Evolutionary conservation across 2,888 invertebrate species (phyloP).

Genomic region (Nephrocerus scutellatus): DNA sequence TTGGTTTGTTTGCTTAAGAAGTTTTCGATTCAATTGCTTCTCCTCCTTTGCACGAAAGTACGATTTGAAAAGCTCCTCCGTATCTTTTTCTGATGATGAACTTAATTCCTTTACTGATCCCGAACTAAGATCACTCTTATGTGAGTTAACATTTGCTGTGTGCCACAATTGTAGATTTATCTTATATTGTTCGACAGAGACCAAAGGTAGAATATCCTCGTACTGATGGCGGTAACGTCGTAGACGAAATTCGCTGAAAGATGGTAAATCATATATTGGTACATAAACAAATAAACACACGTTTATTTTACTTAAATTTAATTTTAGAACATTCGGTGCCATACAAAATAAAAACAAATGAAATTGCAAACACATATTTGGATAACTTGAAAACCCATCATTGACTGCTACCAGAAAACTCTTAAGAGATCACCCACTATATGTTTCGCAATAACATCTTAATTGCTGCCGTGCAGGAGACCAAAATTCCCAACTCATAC

Average conservation of each 20-base stretch:
- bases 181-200: conserved; percentile 32
- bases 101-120: conserved; percentile 21
- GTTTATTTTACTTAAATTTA: too few relatives aligned
- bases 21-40: too few relatives aligned
- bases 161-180: conserved; percentile 35
- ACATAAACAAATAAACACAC: too few relatives aligned
- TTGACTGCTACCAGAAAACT: too few relatives aligned
- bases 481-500: too few relatives aligned
- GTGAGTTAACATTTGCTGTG: conserved; percentile 12
- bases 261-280: conserved; percentile 3
- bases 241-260: conserved; percentile 37
- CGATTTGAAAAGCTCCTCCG: conserved; percentile 36
- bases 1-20: conserved; percentile 6
- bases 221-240: conserved; percentile 44
- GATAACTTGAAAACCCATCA: too few relatives aligned
- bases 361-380: too few relatives aligned
- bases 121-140: conserved; percentile 15
- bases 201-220: conserved; percentile 38
- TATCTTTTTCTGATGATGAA: conserved; percentile 29
- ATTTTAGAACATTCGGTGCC: too few relatives aligned
- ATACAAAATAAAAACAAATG: too few relatives aligned
- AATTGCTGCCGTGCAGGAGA: too few relatives aligned
- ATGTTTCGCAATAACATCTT: too few relatives aligned
- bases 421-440: too few relatives aligned
- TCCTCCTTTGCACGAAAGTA: conserved; percentile 22